Evolutionary conservation across 2,113 vertebrate genomes (phyloP).

Genomic region (Rhinolophus sinicus): DNA sequence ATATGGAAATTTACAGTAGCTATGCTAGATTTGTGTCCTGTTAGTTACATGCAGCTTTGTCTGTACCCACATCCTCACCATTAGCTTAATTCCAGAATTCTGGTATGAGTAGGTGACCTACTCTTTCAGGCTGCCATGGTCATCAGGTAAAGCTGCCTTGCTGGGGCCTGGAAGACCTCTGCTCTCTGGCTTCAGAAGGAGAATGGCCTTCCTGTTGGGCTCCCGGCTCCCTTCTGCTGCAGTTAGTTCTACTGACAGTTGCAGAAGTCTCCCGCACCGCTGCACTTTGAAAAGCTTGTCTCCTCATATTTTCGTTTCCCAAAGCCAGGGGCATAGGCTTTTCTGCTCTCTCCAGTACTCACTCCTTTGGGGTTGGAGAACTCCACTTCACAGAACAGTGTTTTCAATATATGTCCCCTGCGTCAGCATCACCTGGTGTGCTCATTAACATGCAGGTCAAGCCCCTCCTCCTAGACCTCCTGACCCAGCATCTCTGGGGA

Average conservation of each 20-base stretch:
- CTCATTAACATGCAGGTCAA: neutral
- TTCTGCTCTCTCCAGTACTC: neutral
- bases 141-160: neutral
- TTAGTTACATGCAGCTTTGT: neutral
- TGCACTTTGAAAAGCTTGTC: neutral
- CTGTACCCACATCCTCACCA: neutral
- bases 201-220: neutral
- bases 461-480: neutral
- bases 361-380: neutral
- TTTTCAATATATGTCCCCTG: neutral
- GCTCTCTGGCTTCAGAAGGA: neutral
- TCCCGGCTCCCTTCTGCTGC: neutral
- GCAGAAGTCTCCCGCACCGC: rapidly evolving
- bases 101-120: neutral
- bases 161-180: neutral
- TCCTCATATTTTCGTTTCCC: rapidly evolving
- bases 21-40: neutral
- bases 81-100: neutral
- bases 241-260: neutral
- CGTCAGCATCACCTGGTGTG: rapidly evolving
- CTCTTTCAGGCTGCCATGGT: neutral
- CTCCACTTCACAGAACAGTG: rapidly evolving
- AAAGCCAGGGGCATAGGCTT: neutral
- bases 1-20: neutral
- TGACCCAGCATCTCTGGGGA: neutral